Base-by-base conservation (phyloP, 2,797 vertebrate species). In the Epinephelus coioides region DNA sequence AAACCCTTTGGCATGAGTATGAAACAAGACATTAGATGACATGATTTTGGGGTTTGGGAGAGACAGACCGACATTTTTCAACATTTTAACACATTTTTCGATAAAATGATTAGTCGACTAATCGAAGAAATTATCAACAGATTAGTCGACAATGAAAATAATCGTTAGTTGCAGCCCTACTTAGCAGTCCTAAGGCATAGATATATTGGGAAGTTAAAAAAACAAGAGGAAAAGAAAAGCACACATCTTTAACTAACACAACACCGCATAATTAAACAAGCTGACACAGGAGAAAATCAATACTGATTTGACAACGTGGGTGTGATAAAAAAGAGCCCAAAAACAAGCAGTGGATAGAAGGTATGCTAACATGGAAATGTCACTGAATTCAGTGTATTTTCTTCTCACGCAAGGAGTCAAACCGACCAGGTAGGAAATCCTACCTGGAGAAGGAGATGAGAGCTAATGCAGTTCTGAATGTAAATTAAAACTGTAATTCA, bases 361-460 rank as follows among this genome's bases (percentile, higher is more conserved):
- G 3, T 56, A 11, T 50, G 62, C 14, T 15, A 46, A 66, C 21
- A 47, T 63, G 25, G 12, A 40, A 78, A 67, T 76, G 67, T 55
- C 43, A 50, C 56, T 62, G 14, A 62, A 23, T 62, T 62, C 23
- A 15, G 10, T 38, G n/a, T 27, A 19, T 73, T 43, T 25, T 68
- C 57, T 21, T 47, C 25, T 60, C 49, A 43, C 21, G 14, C 0
- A 4, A 23, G 6, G 11, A 17, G 9, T 56, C 51, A n/a, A 55
- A 55, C 11, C 2, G 1, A 49, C 46, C 6, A 63, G 51, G 51
- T 13, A 25, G 74, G 7, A 47, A 19, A 64, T 78, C 34, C 21
- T 38, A n/a, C n/a, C n/a, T n/a, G n/a, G n/a, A n/a, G n/a, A n/a
- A n/a, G 19, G 3, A 46, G 23, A 47, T 75, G 6, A 68, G 38